A percentile compares a stretch with the other conserved stretches of the same genome.
Conservation (phyloP, 1,140 invertebrate species). For the Drosophila trapezifrons region DNA sequence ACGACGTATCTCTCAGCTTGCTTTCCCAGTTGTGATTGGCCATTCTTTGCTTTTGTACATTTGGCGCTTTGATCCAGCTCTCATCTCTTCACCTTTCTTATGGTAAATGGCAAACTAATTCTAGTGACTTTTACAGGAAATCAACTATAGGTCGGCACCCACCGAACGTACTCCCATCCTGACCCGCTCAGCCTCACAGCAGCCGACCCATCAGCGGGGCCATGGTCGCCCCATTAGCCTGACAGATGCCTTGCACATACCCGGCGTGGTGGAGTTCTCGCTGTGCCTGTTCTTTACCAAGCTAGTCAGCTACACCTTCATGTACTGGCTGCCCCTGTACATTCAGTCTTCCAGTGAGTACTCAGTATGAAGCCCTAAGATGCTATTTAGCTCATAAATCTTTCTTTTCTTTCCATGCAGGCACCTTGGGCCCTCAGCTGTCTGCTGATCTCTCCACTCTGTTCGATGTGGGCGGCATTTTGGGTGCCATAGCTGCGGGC, state of each 20-base stretch:
- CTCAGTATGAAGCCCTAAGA: not conserved
- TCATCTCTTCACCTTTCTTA: too few species aligned
- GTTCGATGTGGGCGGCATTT: slow-evolving; percentile 96
- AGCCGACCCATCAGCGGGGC: slow-evolving; percentile 1
- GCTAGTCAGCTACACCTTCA: slow-evolving; percentile 97
- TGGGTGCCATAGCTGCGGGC: slow-evolving; percentile 95
- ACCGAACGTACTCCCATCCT: slow-evolving; percentile 85
- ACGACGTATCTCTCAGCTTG: slow-evolving; percentile 2
- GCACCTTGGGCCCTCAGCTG: slow-evolving; percentile 87
- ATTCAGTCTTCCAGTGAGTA: slow-evolving; percentile 93
- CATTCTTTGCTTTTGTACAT: slow-evolving; percentile 26
- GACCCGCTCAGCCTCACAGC: slow-evolving; percentile 16
- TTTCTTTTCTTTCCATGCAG: slow-evolving; percentile 84
- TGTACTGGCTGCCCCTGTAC: slow-evolving; percentile 97
- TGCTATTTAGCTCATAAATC: not conserved
- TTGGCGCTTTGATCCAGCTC: slow-evolving; percentile 11
- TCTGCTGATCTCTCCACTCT: slow-evolving; percentile 94
- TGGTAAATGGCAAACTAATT: not conserved
- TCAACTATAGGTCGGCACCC: slow-evolving; percentile 79
- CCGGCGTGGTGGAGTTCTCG: slow-evolving; percentile 98
- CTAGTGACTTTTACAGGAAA: slow-evolving; percentile 74
- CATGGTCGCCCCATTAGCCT: slow-evolving; percentile 91
- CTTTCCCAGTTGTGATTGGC: not conserved
- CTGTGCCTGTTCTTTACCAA: slow-evolving; percentile 98
- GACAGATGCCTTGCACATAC: slow-evolving; percentile 90